These are phyloP conservation scores for Julus scandinavius DNA, from an alignment of 2,888 invertebrate species.

Conservation along the genomic window DNA sequence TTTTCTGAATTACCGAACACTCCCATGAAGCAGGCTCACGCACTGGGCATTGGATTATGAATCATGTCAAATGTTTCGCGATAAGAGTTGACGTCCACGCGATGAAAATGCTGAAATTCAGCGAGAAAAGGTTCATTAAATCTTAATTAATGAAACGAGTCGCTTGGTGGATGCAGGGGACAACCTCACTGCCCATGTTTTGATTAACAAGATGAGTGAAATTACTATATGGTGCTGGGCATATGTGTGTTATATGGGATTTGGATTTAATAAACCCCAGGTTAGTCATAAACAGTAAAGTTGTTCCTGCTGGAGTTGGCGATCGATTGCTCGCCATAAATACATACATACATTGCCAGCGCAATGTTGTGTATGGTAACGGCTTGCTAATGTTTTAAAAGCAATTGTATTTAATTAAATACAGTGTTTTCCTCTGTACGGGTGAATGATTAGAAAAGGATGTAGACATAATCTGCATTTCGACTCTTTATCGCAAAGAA, in stretches of 20 bases:
- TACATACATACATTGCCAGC: not conserved
- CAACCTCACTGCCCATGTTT: not conserved
- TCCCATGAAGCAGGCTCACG: not conserved
- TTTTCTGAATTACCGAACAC: not conserved
- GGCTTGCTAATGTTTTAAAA: not conserved
- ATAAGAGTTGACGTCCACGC: not conserved
- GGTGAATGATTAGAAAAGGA: too few species aligned
- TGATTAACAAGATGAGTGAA: slow-evolving; percentile 43
- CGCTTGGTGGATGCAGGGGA: not conserved
- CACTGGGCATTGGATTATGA: not conserved
- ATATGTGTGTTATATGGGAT: not conserved
- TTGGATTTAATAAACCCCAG: slow-evolving; percentile 34
- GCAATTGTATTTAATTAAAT: too few species aligned
- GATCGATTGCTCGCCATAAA: slow-evolving; percentile 22
- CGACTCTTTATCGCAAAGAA: too few species aligned
- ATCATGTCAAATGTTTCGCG: not conserved
- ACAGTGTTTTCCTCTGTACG: too few species aligned
- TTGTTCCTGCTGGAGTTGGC: not conserved
- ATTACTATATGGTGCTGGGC: not conserved
- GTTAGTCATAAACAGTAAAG: slow-evolving; percentile 2
- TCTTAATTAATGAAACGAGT: slow-evolving; percentile 12
- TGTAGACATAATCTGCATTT: not conserved
- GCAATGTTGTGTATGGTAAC: not conserved
- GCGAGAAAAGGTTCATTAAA: slow-evolving; percentile 25
- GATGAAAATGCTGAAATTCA: slow-evolving; percentile 3